These are phyloP conservation scores for Pycnomerus fuliginosus DNA, from an alignment of 2,888 invertebrate genomes.

Conservation along the genomic window DNA sequence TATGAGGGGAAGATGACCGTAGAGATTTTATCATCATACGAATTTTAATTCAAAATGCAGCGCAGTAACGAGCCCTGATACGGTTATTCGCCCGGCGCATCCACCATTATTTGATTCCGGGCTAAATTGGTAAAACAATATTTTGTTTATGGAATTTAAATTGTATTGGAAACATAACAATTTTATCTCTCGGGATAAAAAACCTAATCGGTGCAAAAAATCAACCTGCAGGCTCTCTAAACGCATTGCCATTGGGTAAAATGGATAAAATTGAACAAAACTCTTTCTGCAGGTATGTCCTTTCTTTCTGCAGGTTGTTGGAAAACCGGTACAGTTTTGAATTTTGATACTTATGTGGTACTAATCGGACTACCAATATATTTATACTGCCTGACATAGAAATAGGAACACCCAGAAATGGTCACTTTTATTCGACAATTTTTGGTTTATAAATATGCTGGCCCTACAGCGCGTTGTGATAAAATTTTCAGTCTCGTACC, in stretches of 20 bases:
- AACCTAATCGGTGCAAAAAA: background rate
- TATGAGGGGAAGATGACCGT: constrained; percentile 7
- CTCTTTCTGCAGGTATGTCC: background rate
- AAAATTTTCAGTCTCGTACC: too few relatives aligned
- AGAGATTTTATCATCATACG: background rate
- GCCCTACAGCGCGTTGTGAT: too few relatives aligned
- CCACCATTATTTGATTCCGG: constrained; percentile 10
- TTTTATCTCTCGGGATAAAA: background rate
- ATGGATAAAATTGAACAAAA: constrained; percentile 1
- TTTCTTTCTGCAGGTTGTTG: too few relatives aligned
- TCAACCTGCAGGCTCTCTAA: background rate
- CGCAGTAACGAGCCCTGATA: background rate
- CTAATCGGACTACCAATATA: too few relatives aligned
- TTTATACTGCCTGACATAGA: too few relatives aligned
- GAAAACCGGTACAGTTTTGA: too few relatives aligned
- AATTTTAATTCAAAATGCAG: background rate
- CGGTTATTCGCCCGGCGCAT: constrained; percentile 16
- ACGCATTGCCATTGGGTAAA: too few relatives aligned
- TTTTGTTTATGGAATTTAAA: background rate
- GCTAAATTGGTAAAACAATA: background rate
- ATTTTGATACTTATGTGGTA: too few relatives aligned
- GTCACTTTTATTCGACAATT: too few relatives aligned
- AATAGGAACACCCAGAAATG: too few relatives aligned
- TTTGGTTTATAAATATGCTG: too few relatives aligned
- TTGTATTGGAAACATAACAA: background rate